Evolutionary conservation across 2,888 invertebrate genomes (phyloP).

Genomic region (Dryocosmus kuriphilus): DNA sequence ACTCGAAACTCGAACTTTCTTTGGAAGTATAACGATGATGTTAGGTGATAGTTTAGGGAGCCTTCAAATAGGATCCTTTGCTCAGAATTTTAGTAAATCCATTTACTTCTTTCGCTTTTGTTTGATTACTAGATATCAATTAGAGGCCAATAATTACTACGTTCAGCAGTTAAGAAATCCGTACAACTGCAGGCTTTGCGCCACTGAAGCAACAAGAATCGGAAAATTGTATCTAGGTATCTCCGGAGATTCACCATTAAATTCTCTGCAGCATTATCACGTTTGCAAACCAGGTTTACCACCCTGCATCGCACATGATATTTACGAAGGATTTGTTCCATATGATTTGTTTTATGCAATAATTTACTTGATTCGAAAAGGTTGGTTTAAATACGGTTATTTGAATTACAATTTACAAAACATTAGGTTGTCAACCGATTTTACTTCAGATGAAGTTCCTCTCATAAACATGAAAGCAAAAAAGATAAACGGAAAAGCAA

Average conservation of each 20-base stretch:
- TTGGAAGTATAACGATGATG: slow-evolving; percentile 56
- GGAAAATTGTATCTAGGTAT: slow-evolving; percentile 46
- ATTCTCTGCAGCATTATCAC: slow-evolving; percentile 55
- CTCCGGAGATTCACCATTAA: slow-evolving; percentile 54
- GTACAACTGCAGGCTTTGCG: neutral
- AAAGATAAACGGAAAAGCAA: no score
- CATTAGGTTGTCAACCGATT: no score
- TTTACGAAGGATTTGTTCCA: no score
- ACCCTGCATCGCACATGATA: no score
- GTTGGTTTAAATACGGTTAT: no score
- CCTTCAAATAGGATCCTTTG: slow-evolving; percentile 63
- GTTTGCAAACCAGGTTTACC: slow-evolving; percentile 50
- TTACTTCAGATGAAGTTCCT: no score
- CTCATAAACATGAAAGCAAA: no score
- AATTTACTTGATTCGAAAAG: no score
- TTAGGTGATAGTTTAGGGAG: slow-evolving; percentile 34
- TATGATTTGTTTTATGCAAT: no score
- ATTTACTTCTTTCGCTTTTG: slow-evolving; percentile 61
- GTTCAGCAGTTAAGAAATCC: neutral
- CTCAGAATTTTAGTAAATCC: slow-evolving; percentile 59
- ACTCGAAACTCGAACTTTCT: slow-evolving; percentile 51
- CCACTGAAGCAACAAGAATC: slow-evolving; percentile 15
- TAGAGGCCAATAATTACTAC: neutral
- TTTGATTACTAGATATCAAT: slow-evolving; percentile 35
- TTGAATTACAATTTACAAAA: no score